These are phyloP conservation scores for Mus pahari DNA, from an alignment of 2,113 vertebrate genomes.

Conservation along the genomic window DNA sequence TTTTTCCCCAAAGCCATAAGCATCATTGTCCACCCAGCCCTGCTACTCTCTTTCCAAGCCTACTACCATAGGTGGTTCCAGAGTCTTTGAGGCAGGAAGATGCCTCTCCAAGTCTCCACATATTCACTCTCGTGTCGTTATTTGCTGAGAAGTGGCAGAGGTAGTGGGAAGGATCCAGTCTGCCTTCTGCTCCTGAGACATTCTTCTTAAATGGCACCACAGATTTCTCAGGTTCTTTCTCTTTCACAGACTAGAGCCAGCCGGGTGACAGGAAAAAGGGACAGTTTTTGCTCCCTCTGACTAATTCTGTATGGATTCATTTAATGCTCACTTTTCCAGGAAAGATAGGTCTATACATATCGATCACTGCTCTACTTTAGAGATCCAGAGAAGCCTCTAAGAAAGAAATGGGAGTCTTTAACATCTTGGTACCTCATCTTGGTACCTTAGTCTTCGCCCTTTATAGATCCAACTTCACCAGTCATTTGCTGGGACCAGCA, in stretches of 20 bases:
- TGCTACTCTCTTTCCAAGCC: not conserved
- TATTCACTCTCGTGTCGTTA: not conserved
- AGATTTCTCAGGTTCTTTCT: not conserved
- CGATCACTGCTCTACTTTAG: not conserved
- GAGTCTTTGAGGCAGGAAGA: not conserved
- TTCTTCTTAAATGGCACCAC: not conserved
- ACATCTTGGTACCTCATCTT: not conserved
- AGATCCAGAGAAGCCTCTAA: not conserved
- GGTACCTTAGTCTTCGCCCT: not conserved
- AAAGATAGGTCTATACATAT: not conserved
- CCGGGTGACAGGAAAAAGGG: not conserved
- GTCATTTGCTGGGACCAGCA: not conserved
- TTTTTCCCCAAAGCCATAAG: not conserved
- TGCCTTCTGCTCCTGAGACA: not conserved
- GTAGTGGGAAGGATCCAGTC: not conserved
- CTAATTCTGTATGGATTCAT: not conserved
- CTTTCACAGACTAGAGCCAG: not conserved
- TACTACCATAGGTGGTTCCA: not conserved
- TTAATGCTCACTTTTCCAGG: not conserved
- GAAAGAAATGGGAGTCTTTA: conserved; percentile 18
- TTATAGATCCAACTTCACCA: not conserved
- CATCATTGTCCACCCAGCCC: not conserved
- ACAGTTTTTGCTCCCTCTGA: not conserved
- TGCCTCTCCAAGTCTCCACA: not conserved
- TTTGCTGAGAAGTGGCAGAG: not conserved